A percentile compares a stretch with the other conserved stretches of the same genome.
Evolutionary conservation across 2,888 invertebrate genomes (phyloP).

Genomic region (Agonopterix arenella): DNA sequence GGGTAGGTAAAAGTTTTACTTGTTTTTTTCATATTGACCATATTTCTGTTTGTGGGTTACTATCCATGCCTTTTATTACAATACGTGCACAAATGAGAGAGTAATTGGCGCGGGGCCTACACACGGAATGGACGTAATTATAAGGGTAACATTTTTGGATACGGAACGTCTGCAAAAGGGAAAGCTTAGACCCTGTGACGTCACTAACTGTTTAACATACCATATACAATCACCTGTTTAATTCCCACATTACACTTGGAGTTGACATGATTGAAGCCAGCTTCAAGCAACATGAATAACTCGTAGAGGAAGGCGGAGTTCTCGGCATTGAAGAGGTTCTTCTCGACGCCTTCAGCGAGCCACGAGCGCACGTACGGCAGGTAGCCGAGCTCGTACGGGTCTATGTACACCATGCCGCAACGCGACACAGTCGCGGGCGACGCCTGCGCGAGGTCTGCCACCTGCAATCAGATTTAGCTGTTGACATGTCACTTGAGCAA

Average conservation of each 20-base stretch:
- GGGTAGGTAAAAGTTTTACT: no score
- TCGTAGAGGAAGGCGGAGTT: conserved; percentile 80
- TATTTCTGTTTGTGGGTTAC: no score
- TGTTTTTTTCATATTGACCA: no score
- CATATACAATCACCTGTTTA: conserved; percentile 77
- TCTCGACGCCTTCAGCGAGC: conserved; percentile 75
- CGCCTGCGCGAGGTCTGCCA: conserved; percentile 90
- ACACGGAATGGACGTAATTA: no score
- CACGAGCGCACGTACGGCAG: conserved; percentile 88
- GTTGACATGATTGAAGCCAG: conserved; percentile 80
- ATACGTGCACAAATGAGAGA: no score
- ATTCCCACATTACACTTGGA: conserved; percentile 85
- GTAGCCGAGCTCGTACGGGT: conserved; percentile 89
- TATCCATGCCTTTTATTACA: no score
- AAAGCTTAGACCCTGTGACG: no score
- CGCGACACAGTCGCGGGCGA: conserved; percentile 93
- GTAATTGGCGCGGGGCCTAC: no score
- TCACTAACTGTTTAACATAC: no score
- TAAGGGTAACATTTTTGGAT: no score
- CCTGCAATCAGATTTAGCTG: conserved; percentile 35
- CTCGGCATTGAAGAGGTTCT: conserved; percentile 67
- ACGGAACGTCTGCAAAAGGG: no score
- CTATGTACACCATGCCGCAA: conserved; percentile 94
- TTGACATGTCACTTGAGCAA: no score
- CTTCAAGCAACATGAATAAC: conserved; percentile 82